Evolutionary conservation across 2,888 invertebrate species (phyloP).

Genomic region (Melanostoma scalare): DNA sequence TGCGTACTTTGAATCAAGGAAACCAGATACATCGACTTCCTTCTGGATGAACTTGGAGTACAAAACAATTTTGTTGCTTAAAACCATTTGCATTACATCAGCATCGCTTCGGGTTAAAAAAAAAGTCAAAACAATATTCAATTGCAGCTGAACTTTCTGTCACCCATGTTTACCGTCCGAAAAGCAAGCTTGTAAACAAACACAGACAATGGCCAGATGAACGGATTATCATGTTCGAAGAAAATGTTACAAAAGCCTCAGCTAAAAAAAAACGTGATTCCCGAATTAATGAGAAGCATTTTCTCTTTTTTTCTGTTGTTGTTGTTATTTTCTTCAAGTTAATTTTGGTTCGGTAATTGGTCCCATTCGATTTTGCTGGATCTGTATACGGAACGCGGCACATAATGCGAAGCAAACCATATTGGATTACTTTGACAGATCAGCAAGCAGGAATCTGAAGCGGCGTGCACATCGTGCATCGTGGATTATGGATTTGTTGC

Average conservation of each 20-base stretch:
- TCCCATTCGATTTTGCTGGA: conserved; percentile 46
- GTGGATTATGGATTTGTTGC: conserved; percentile 23
- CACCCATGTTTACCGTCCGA: conserved; percentile 47
- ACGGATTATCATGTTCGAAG: conserved; percentile 55
- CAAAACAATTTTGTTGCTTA: conserved; percentile 10
- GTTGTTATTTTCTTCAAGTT: conserved; percentile 18
- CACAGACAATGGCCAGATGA: conserved; percentile 33
- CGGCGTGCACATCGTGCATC: conserved; percentile 7
- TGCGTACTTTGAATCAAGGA: conserved; percentile 53
- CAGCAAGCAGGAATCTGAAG: background rate
- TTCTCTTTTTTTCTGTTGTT: conserved; percentile 55
- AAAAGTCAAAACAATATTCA: conserved; percentile 36
- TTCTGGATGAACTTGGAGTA: conserved; percentile 51
- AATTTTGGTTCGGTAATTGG: conserved; percentile 45
- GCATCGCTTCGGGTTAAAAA: conserved; percentile 13
- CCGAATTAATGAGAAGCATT: conserved; percentile 66
- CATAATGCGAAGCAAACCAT: conserved; percentile 6
- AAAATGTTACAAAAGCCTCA: conserved; percentile 61
- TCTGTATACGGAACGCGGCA: background rate
- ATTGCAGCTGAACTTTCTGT: conserved; percentile 53
- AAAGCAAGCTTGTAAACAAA: conserved; percentile 21
- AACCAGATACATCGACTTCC: conserved; percentile 65
- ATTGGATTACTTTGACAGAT: conserved; percentile 41
- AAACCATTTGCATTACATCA: conserved; percentile 43
- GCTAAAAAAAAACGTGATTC: conserved; percentile 61